phyloP scores from a whole-genome alignment of 2,888 invertebrate species.

The Lumbricus terrestris region DNA sequence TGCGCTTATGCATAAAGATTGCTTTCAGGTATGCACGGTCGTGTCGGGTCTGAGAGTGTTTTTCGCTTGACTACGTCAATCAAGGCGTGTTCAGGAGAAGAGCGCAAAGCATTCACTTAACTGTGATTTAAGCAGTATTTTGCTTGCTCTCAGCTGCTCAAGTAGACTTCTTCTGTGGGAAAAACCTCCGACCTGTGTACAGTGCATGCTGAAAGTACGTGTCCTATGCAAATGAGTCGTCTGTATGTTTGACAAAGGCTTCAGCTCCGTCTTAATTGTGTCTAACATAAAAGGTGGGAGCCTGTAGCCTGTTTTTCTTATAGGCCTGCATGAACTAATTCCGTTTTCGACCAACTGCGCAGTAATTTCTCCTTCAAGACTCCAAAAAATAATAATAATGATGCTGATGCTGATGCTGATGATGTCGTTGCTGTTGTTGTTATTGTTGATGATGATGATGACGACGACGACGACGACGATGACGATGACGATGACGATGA shows the following conservation, averaged over 20 bases:
- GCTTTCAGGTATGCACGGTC: not conserved
- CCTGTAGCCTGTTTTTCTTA: not conserved
- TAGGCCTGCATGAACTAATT: no score
- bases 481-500: no score
- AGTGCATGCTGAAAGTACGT: not conserved
- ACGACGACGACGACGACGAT: no score
- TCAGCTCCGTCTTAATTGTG: not conserved
- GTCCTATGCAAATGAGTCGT: not conserved
- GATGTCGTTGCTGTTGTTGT: no score
- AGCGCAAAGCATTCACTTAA: not conserved
- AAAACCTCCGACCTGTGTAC: not conserved
- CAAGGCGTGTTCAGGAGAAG: not conserved
- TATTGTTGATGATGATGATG: no score
- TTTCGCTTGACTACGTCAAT: not conserved
- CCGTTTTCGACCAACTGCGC: no score
- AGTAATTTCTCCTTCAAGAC: no score
- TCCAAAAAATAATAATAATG: no score
- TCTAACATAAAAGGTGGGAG: not conserved
- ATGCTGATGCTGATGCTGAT: no score
- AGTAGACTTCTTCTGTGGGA: not conserved
- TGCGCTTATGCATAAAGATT: not conserved
- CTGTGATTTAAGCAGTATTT: not conserved
- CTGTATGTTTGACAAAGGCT: not conserved
- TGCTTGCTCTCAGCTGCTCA: not conserved
- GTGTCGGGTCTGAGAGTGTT: not conserved